Percentiles rank a stretch among this genome's conserved stretches.
phyloP scores from a whole-genome alignment of 2,797 vertebrate species.

The Lagorchestes hirsutus region DNA sequence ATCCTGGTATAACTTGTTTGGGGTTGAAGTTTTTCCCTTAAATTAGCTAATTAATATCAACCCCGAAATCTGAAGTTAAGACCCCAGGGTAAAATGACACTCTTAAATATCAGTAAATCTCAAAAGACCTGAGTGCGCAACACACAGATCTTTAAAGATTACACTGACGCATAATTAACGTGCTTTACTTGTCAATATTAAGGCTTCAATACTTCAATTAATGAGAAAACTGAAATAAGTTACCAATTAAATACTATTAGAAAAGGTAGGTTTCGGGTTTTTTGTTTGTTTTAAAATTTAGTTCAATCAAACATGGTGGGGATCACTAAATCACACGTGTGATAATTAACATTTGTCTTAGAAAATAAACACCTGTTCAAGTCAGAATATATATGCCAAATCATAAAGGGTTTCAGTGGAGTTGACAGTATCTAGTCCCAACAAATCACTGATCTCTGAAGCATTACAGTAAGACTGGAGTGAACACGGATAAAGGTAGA shows the following conservation, averaged over 20 bases:
- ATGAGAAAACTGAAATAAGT: slow-evolving; percentile 45
- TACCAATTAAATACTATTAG: slow-evolving; percentile 37
- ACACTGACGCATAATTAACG: slow-evolving; percentile 31
- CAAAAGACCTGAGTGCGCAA: slow-evolving; percentile 20
- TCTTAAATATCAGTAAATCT: slow-evolving; percentile 37
- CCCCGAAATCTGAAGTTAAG: slow-evolving; percentile 34
- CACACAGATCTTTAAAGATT: slow-evolving; percentile 43
- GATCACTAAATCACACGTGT: not conserved
- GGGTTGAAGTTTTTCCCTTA: slow-evolving; percentile 29
- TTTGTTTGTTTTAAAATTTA: slow-evolving; percentile 6
- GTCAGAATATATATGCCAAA: not conserved
- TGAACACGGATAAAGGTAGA: not conserved
- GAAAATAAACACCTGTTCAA: not conserved
- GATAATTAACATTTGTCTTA: not conserved
- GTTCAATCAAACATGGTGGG: not conserved
- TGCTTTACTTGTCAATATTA: slow-evolving; percentile 24
- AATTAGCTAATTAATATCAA: slow-evolving; percentile 46
- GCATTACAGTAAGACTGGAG: not conserved
- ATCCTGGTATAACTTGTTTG: not conserved
- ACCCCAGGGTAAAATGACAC: slow-evolving; percentile 13
- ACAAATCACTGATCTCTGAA: not conserved
- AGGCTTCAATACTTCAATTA: slow-evolving; percentile 21
- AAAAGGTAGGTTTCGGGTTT: slow-evolving; percentile 44
- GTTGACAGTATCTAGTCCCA: not conserved
- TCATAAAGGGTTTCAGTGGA: not conserved